Conservation (phyloP, 2,888 invertebrate genomes). For the Ochlodes sylvanus region DNA sequence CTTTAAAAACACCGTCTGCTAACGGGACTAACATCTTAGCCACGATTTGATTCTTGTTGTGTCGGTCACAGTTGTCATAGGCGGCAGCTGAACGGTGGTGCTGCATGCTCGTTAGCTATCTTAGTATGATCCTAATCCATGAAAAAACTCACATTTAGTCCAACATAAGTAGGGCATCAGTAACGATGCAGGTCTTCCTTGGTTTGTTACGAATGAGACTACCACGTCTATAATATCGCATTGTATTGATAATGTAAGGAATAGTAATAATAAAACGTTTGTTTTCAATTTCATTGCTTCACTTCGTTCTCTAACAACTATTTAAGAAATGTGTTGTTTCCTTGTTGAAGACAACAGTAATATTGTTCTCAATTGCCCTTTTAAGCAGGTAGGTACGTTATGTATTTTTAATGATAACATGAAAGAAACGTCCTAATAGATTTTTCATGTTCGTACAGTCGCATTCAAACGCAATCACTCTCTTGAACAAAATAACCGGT, state of each 20-base stretch:
- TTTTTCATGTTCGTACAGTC: conserved; percentile 40
- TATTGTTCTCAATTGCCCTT: neutral
- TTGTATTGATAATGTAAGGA: conserved; percentile 30
- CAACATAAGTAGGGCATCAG: conserved; percentile 66
- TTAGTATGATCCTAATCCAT: too few species aligned
- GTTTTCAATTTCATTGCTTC: neutral
- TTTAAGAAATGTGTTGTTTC: neutral
- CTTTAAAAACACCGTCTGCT: too few species aligned
- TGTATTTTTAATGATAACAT: conserved; percentile 1
- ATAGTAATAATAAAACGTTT: neutral
- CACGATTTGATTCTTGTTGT: too few species aligned
- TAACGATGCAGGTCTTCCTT: conserved; percentile 58
- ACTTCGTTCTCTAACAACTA: neutral
- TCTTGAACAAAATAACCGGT: too few species aligned
- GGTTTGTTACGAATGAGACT: conserved; percentile 56
- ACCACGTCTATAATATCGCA: conserved; percentile 37
- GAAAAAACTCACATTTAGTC: conserved; percentile 60
- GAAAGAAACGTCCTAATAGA: conserved; percentile 23
- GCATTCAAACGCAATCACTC: neutral
- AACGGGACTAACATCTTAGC: too few species aligned
- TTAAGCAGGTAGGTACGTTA: neutral
- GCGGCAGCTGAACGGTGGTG: too few species aligned
- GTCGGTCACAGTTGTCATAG: too few species aligned
- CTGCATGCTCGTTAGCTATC: too few species aligned
- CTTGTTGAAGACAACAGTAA: neutral